Evolutionary conservation across 2,113 vertebrate genomes (phyloP), one percentile per base, ranked within the genome.

Genomic region (Microtus richardsoni): DNA sequence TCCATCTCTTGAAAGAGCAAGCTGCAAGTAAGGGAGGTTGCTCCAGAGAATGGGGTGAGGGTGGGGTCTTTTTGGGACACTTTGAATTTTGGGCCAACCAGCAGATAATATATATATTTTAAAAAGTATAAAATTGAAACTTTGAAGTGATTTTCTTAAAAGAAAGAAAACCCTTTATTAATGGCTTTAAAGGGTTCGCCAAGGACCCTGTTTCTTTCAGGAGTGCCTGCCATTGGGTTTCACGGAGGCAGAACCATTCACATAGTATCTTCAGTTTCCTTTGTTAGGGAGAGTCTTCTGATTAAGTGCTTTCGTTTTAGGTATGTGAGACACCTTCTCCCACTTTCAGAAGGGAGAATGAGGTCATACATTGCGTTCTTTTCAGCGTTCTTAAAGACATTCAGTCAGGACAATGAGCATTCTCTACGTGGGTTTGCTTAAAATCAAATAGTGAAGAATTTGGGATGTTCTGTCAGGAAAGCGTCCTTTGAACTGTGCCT

Each of bases 271-370:
- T 93, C 91, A 41, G 54, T 41, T 79, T 70, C 17, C 36, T 88
- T 97, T 80, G 60, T 84, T 88, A 73, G 89, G 62, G 54, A 88
- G 87, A 80, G 30, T 64, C 3, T 93, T 91, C 49, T 88, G 30
- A 95, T 96, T 92, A 84, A 82, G 28, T 39, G 88, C 94, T 95
- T 97, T 97, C 85, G 74, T 90, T 93, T 22, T 44, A 89, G 33
- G 58, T 66, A 60, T 88, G 82, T 88, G 94, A 93, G 62, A 77
- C 49, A 78, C 1, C 44, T 52, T 28, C 5, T 8, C 2, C 10
- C 28, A 64, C 28, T 85, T 33, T 91, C 7, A 24, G 79, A 24
- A 52, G n/a, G n/a, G 73, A 89, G 77, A 85, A 75, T 93, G 80
- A 92, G 21, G 84, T 97, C 96, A 88, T 89, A 33, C 52, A 73